Percentiles rank a stretch among this genome's conserved stretches.
Evolutionary conservation across 2,888 invertebrate species (phyloP).

Genomic region (Agonopterix arenella): DNA sequence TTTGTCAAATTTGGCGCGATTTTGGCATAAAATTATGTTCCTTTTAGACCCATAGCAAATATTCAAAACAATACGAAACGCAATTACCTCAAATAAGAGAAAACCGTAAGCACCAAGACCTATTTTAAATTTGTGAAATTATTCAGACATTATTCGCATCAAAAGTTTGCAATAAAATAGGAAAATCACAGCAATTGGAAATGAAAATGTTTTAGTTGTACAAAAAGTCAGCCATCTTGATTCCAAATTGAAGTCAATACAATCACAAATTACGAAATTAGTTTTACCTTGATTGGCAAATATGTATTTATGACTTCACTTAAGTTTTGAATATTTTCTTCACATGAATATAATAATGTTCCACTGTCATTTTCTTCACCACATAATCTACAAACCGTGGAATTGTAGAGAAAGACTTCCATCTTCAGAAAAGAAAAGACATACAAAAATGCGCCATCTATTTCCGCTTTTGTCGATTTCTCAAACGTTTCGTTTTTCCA

Average conservation of each 20-base stretch:
- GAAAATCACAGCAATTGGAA: constrained; percentile 10
- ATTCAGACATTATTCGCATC: background rate
- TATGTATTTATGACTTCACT: constrained; percentile 82
- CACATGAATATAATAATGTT: constrained; percentile 77
- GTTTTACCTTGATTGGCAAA: constrained; percentile 83
- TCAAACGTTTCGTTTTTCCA: constrained; percentile 5
- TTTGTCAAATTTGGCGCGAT: too few relatives aligned
- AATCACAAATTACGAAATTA: constrained; percentile 47
- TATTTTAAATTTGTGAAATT: too few relatives aligned
- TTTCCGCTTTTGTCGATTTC: constrained; percentile 34
- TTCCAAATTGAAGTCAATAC: constrained; percentile 59
- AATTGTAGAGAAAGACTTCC: constrained; percentile 79
- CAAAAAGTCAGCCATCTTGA: constrained; percentile 51
- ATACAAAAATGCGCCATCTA: constrained; percentile 49
- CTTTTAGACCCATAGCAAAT: background rate
- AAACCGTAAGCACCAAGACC: too few relatives aligned
- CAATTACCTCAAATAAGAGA: background rate
- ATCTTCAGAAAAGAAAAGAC: constrained; percentile 28
- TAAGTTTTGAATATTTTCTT: constrained; percentile 78
- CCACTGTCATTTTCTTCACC: constrained; percentile 84
- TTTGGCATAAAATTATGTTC: too few relatives aligned
- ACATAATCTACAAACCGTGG: constrained; percentile 85
- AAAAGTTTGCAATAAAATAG: constrained; percentile 15
- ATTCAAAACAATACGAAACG: background rate
- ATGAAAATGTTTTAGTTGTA: constrained; percentile 36